A percentile compares a stretch with the other conserved stretches of the same genome.
Evolutionary conservation across 2,888 invertebrate species (phyloP).

Genomic region (Chrysodeixis includens): DNA sequence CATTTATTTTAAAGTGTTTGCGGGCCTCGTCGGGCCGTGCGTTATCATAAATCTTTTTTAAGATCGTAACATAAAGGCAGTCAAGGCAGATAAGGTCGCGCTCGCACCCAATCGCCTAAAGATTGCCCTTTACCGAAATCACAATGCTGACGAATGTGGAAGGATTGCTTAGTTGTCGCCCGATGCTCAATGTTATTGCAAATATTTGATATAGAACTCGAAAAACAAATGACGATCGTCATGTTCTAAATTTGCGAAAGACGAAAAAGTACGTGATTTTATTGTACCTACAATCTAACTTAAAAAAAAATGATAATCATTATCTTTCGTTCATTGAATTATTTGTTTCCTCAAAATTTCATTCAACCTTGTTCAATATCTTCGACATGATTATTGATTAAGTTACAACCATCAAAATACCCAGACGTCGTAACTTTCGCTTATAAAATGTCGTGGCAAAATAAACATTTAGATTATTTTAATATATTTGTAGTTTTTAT

Average conservation of each 20-base stretch:
- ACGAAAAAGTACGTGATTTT: too few relatives aligned
- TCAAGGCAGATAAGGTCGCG: too few relatives aligned
- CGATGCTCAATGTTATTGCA: constrained; percentile 55
- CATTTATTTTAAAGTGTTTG: constrained; percentile 89
- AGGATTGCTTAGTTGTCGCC: constrained; percentile 60
- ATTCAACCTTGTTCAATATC: neutral
- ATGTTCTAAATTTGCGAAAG: too few relatives aligned
- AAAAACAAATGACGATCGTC: neutral
- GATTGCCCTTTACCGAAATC: constrained; percentile 84
- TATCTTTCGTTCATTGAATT: neutral
- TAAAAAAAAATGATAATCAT: too few relatives aligned
- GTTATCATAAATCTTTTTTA: constrained; percentile 90
- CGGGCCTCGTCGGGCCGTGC: constrained; percentile 83
- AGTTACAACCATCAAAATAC: constrained; percentile 7
- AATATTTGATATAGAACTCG: too few relatives aligned
- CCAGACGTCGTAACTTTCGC: constrained; percentile 7
- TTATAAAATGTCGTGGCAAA: neutral
- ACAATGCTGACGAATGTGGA: constrained; percentile 82
- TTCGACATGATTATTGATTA: neutral
- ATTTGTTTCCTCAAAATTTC: neutral
- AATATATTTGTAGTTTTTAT: neutral
- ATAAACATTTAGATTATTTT: constrained; percentile 5
- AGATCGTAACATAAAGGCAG: constrained; percentile 87
- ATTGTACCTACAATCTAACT: too few relatives aligned
- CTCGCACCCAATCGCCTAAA: constrained; percentile 86